Base-by-base conservation (phyloP, 2,888 invertebrate species). In the Monoplex corrugatus region DNA sequence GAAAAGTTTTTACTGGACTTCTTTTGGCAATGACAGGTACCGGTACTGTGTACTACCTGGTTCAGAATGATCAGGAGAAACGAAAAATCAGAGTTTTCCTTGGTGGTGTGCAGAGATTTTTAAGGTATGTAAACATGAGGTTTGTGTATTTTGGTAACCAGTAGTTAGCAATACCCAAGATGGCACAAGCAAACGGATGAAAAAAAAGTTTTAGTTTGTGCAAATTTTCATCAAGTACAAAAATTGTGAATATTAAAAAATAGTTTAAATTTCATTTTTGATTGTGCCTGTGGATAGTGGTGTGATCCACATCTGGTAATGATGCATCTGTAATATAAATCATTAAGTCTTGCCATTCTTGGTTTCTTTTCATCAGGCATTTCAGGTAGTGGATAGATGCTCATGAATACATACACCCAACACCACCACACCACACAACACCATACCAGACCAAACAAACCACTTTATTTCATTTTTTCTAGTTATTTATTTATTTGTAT, bases 41-140 rank as follows among this genome's bases (percentile, higher is more conserved):
- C 5, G 68, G 87, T 78, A 50, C 78, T 28, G 50, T 50, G 0
- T 87, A 87, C 50, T 87, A 87, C 44, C 40, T 50, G 40, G 10
- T 44, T 38, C 87, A 87, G 44, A 91, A 92, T 88, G 91, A 93
- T 88, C 93, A 91, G 45, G 91, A 92, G 1, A 92, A 90, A 87
- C 90, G 95, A 43, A 95, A 94, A 91, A 87, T 95, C 19, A 89
- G 93, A 88, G 95, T 95, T 0, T 91, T 94, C 23, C 28, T 92
- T 38, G 94, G 95, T n/a, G 95, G 95, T 57, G 90, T 94, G 68
- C 91, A 90, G 10, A 92, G 95, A 87, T 95, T 95, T 92, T 78
- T 93, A 28, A 94, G 95, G 95, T 95, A 91, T 45, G 19, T n/a
- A 32, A 32, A 50, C 28, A n/a, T 38, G 10, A 57, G 35, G n/a